Evolutionary conservation across 1,140 invertebrate genomes (phyloP).

Genomic region (Brachystomella parvula): DNA sequence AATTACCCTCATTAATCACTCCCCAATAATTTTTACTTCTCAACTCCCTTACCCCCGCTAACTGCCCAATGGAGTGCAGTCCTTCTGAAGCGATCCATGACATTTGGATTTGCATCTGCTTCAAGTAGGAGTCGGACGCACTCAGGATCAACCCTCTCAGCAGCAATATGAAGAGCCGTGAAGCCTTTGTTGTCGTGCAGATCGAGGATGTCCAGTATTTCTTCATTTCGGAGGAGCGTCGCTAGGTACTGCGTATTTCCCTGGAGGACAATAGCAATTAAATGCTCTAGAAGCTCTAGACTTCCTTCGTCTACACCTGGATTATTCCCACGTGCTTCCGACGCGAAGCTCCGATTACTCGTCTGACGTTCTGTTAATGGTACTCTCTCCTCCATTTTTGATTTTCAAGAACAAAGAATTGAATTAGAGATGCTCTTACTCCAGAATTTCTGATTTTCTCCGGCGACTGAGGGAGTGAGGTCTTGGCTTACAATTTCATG

Average conservation of each 20-base stretch:
- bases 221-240: slow-evolving; percentile 7
- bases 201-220: slow-evolving; percentile 9
- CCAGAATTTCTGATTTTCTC: too few species aligned
- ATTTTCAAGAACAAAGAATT: too few species aligned
- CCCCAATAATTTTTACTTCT: background rate
- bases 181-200: slow-evolving; percentile 11
- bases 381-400: too few species aligned
- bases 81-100: background rate
- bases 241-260: slow-evolving; percentile 8
- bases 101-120: slow-evolving; percentile 19
- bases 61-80: slow-evolving; percentile 19
- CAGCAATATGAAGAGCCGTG: slow-evolving; percentile 10
- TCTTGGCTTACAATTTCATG: too few species aligned
- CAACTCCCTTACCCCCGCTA: slow-evolving; percentile 11
- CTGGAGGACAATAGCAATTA: slow-evolving; percentile 12
- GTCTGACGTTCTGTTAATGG: too few species aligned
- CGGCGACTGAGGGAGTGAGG: too few species aligned
- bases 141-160: slow-evolving; percentile 10
- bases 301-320: slow-evolving; percentile 15
- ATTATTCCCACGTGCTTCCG: background rate
- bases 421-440: too few species aligned
- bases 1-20: background rate
- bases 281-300: slow-evolving; percentile 9
- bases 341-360: too few species aligned
- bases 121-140: slow-evolving; percentile 5